Evolutionary conservation across 2,113 vertebrate genomes (phyloP).

Genomic region (Paedocypris sp.): DNA sequence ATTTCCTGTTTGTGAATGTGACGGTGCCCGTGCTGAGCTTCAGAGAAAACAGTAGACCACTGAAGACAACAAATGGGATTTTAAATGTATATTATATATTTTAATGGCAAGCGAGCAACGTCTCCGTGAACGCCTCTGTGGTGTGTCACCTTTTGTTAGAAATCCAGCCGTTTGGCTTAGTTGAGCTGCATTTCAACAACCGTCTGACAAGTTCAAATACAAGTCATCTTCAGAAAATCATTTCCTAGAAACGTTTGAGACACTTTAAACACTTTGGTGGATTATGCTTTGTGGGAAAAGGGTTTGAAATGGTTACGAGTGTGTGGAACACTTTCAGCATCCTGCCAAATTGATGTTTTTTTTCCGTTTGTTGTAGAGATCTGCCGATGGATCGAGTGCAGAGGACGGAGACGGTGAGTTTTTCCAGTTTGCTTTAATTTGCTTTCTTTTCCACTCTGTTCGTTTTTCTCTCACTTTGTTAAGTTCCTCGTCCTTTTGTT

Average conservation of each 20-base stretch:
- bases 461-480: no score
- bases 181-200: background rate
- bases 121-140: no score
- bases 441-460: no score
- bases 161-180: background rate
- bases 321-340: background rate
- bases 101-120: no score
- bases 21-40: no score
- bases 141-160: background rate
- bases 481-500: no score
- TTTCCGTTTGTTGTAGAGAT: constrained; percentile 68
- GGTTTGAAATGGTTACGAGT: background rate
- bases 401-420: constrained; percentile 88
- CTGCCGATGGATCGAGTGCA: constrained; percentile 86
- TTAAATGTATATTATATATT: no score
- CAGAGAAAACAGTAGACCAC: no score
- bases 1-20: no score
- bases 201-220: background rate
- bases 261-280: background rate
- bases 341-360: background rate
- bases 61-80: no score
- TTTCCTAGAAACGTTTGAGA: background rate
- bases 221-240: background rate
- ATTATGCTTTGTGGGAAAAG: background rate
- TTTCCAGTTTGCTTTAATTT: background rate